These are phyloP conservation scores for Anhinga anhinga DNA, from an alignment of 2,113 vertebrate species.

Conservation along the genomic window DNA sequence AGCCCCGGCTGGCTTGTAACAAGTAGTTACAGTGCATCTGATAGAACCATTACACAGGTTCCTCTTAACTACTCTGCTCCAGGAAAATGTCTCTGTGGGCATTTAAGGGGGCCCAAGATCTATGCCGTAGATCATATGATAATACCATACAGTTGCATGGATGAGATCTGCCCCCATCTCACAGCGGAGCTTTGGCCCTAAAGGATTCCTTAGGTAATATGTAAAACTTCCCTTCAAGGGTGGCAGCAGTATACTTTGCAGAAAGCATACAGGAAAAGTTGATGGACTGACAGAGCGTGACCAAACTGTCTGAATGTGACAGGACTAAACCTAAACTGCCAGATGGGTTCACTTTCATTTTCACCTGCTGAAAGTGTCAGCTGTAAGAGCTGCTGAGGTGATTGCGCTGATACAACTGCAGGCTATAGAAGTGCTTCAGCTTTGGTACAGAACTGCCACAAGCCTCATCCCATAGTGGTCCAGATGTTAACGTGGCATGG, in stretches of 20 bases:
- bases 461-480: not conserved
- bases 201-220: not conserved
- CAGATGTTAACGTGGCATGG: not conserved
- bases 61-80: not conserved
- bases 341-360: not conserved
- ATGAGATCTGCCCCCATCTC: not conserved
- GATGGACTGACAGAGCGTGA: not conserved
- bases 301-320: not conserved
- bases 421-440: not conserved
- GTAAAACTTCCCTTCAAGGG: not conserved
- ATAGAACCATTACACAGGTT: not conserved
- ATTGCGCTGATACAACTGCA: not conserved
- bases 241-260: not conserved
- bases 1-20: not conserved
- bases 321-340: not conserved
- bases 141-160: not conserved
- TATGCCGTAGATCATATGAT: not conserved
- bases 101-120: not conserved
- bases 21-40: not conserved
- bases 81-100: not conserved
- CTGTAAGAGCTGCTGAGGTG: not conserved
- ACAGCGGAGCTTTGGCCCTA: not conserved
- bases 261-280: not conserved
- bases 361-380: not conserved
- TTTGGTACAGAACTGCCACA: not conserved